phyloP scores from a whole-genome alignment of 2,113 vertebrate species.

The Fregata magnificens region DNA sequence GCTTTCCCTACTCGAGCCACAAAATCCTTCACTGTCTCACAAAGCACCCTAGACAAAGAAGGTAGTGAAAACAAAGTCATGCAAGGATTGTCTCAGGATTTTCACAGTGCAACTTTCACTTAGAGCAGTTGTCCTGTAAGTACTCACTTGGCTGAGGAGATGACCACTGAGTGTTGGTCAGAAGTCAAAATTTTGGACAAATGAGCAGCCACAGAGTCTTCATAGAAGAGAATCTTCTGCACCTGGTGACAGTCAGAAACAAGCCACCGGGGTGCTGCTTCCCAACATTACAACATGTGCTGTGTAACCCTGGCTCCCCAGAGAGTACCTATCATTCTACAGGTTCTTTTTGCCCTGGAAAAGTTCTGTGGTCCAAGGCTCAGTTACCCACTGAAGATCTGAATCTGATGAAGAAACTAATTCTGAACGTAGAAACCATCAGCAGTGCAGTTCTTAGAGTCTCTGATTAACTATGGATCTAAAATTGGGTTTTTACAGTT shows the following conservation, averaged over 20 bases:
- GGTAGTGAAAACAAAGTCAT: not conserved
- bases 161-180: slow-evolving; percentile 97
- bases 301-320: not conserved
- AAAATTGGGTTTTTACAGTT: not conserved
- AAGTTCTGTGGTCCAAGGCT: not conserved
- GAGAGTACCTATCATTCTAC: not conserved
- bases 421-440: not conserved
- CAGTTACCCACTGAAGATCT: not conserved
- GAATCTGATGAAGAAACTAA: not conserved
- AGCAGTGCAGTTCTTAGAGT: not conserved
- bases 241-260: slow-evolving; percentile 76
- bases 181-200: slow-evolving; percentile 96
- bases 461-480: not conserved
- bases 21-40: slow-evolving; percentile 98
- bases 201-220: slow-evolving; percentile 95
- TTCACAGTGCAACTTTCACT: not conserved
- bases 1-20: slow-evolving; percentile 95
- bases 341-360: not conserved
- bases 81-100: not conserved
- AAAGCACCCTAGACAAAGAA: slow-evolving; percentile 84
- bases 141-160: slow-evolving; percentile 94
- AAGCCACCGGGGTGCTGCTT: not conserved
- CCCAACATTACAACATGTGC: not conserved
- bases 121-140: not conserved
- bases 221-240: slow-evolving; percentile 94